Evolutionary conservation across 1,140 invertebrate species (phyloP).

Genomic region (Drosophila busckii): DNA sequence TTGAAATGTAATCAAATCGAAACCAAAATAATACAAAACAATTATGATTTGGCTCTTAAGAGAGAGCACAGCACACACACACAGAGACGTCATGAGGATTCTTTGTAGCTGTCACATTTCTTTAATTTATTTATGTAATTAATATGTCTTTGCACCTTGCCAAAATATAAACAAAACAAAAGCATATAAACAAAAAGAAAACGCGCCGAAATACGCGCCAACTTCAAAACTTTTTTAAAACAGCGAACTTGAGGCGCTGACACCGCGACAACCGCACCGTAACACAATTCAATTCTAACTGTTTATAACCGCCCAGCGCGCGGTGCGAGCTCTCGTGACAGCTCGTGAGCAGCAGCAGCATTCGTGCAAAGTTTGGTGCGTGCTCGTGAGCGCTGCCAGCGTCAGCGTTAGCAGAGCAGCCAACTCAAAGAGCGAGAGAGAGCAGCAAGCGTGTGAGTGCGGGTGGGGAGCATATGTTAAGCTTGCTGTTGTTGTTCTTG

Average conservation of each 20-base stretch:
- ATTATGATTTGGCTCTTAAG: constrained; percentile 31
- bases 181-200: constrained; percentile 2
- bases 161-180: constrained; percentile 2
- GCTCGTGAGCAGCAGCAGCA: no score
- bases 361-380: no score
- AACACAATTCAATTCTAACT: constrained; percentile 66
- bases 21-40: constrained; percentile 17
- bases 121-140: constrained; percentile 34
- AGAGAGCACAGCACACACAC: constrained; percentile 35
- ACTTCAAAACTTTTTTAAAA: constrained; percentile 43
- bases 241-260: constrained; percentile 26
- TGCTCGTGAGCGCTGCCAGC: no score
- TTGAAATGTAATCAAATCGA: constrained; percentile 40
- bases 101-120: background rate
- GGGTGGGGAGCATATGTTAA: no score
- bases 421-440: no score
- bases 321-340: no score
- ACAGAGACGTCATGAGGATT: constrained; percentile 30
- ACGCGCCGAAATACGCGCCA: constrained; percentile 25
- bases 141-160: constrained; percentile 26
- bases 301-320: no score
- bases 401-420: no score
- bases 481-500: constrained; percentile 12
- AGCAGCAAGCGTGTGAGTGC: no score
- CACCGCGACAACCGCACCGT: constrained; percentile 54